Evolutionary conservation across 2,113 vertebrate species (phyloP).

Genomic region (Sigmodon hispidus): DNA sequence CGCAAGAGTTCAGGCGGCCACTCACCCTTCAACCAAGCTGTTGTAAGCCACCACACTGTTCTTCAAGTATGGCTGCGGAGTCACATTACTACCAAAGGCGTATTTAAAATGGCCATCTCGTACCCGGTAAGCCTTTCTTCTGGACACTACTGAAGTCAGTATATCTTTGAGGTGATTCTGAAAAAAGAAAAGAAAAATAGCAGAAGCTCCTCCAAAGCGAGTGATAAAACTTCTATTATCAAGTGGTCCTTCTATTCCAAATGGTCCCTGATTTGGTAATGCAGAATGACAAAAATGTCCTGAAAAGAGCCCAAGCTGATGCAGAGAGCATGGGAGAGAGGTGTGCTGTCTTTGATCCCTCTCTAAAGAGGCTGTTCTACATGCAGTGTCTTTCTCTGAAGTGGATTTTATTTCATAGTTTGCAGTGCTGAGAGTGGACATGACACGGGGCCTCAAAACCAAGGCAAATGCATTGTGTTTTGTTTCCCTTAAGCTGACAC

Average conservation of each 20-base stretch:
- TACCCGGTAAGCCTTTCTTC: constrained; percentile 94
- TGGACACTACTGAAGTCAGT: constrained; percentile 93
- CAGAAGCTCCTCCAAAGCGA: background rate
- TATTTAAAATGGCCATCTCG: constrained; percentile 95
- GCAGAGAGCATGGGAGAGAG: accelerated
- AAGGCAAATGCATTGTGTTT: background rate
- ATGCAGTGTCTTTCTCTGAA: background rate
- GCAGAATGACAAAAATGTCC: accelerated
- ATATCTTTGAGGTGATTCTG: constrained; percentile 98
- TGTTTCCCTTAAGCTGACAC: background rate
- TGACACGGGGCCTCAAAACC: background rate
- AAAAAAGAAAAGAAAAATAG: background rate
- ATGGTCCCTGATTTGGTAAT: background rate
- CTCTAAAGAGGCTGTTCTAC: background rate
- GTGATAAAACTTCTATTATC: background rate
- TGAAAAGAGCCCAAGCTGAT: background rate
- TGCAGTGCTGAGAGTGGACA: background rate
- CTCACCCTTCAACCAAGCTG: constrained; percentile 92
- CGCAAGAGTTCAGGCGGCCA: background rate
- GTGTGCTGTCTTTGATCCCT: background rate
- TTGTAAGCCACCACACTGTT: constrained; percentile 96
- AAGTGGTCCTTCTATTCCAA: background rate
- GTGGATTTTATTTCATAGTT: background rate
- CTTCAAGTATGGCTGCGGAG: constrained; percentile 95
- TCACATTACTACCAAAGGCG: constrained; percentile 94